These are phyloP conservation scores for Drosophila paracracens DNA, from an alignment of 2,888 invertebrate genomes.

Conservation along the genomic window DNA sequence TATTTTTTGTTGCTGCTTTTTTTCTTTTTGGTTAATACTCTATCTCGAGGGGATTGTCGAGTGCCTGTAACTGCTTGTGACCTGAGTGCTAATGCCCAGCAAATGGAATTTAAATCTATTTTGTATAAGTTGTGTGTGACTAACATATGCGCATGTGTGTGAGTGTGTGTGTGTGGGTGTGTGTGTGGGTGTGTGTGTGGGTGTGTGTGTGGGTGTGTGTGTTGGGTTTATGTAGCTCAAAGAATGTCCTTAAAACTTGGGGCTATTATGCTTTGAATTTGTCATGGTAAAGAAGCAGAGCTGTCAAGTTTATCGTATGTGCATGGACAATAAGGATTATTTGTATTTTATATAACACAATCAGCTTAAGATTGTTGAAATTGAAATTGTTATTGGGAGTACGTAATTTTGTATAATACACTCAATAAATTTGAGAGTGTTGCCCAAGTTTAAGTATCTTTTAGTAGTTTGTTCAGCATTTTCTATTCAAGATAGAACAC, in stretches of 20 bases:
- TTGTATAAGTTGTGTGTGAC: constrained; percentile 65
- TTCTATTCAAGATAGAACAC: neutral
- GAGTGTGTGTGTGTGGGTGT: constrained; percentile 22
- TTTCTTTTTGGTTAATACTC: constrained; percentile 28
- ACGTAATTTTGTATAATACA: neutral
- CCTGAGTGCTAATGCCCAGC: constrained; percentile 74
- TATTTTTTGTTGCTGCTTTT: neutral
- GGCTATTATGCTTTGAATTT: constrained; percentile 20
- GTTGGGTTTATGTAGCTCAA: constrained; percentile 24
- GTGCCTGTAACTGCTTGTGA: constrained; percentile 61
- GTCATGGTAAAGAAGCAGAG: neutral
- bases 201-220: constrained; percentile 10
- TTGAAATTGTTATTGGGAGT: neutral
- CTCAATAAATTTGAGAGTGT: neutral
- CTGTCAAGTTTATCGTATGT: neutral
- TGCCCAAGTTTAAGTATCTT: rapidly evolving
- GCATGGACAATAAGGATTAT: neutral
- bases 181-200: constrained; percentile 5
- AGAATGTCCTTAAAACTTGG: constrained; percentile 33
- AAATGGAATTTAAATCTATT: constrained; percentile 80
- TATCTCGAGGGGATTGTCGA: constrained; percentile 59
- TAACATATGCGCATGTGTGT: constrained; percentile 65
- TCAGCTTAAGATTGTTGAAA: neutral
- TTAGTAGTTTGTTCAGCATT: neutral
- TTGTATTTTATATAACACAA: neutral